Base-by-base conservation (phyloP, 1,140 invertebrate species). In the Psix sp. region DNA sequence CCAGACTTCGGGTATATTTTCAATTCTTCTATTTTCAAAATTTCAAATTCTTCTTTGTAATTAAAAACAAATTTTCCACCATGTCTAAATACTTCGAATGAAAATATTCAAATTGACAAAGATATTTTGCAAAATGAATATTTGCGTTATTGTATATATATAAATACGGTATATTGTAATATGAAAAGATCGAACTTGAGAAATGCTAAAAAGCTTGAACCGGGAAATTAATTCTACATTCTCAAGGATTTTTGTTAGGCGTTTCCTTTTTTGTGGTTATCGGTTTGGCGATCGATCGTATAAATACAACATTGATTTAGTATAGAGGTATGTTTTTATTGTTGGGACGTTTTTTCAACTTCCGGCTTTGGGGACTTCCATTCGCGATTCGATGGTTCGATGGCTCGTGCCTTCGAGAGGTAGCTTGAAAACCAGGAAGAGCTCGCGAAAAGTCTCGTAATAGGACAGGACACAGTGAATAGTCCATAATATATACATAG, bases 401-500 rank as follows among this genome's bases (percentile, higher is more conserved):
- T 60, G 74, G 73, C 68, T 73, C 71, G 77, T 72, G 66, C 68
- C 71, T 59, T 31, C 40, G 65, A 79, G 77, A 78, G 72, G 68
- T 71, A 66, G 76, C 68, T 73, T 75, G 68, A 80, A 82, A 78
- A 80, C 74, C 68, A 75, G 79, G 79, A 81, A 81, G 78, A 80
- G 71, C 59, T 68, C 38, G 51, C 59, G 76, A 76, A 80, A 81
- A 81, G 68, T 73, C 71, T 79, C 67, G 77, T 75, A 80, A 78
- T 76, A 77, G 78, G 77, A 75, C 63, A 76, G 77, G 74, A 74
- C 68, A 57, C 56, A 76, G 80, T 73, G 78, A 80, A 80, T 77
- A 76, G 78, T 76, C 63, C 59, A 77, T 74, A 74, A 80, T 76
- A 66, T 71, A 77, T 77, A 74, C 65, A 68, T 73, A 63, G 51